These are phyloP conservation scores for Clarias magur DNA, from an alignment of 2,113 vertebrate species.

Conservation along the genomic window DNA sequence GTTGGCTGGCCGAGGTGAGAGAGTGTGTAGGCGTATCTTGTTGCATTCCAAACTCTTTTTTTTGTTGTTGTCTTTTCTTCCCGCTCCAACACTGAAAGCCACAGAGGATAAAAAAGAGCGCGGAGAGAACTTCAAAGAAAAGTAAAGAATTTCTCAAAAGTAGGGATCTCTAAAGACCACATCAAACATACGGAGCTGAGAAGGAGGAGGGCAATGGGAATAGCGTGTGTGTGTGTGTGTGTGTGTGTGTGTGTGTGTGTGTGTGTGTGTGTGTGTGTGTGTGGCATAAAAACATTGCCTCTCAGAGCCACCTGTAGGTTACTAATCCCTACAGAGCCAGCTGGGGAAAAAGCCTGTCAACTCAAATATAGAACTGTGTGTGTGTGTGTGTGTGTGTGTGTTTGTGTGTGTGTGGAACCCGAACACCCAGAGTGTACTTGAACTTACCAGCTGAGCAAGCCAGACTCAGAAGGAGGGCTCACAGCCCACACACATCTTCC, in stretches of 20 bases:
- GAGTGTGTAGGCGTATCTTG: conserved; percentile 61
- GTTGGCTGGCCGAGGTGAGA: conserved; percentile 62
- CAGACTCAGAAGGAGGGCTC: conserved; percentile 35
- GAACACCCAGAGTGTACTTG: conserved; percentile 65
- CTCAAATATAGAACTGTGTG: conserved; percentile 63
- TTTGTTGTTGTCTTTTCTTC: conserved; percentile 53
- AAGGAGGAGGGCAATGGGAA: conserved; percentile 41
- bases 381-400: conserved; percentile 14
- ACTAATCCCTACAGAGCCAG: conserved; percentile 54
- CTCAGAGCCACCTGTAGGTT: conserved; percentile 63
- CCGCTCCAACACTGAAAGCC: conserved; percentile 48
- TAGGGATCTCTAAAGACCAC: conserved; percentile 73
- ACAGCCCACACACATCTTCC: conserved; percentile 44
- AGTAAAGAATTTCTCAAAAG: conserved; percentile 71
- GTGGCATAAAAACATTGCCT: conserved; percentile 52
- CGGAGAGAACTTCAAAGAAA: conserved; percentile 70
- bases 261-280: conserved; percentile 42
- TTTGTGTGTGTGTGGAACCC: conserved; percentile 45
- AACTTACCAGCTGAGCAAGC: conserved; percentile 40
- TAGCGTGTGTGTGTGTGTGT: conserved; percentile 30
- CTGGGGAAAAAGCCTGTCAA: conserved; percentile 62
- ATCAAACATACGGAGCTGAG: conserved; percentile 67
- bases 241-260: conserved; percentile 44
- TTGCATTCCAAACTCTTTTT: conserved; percentile 52
- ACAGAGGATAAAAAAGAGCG: conserved; percentile 67